Evolutionary conservation across 2,113 vertebrate genomes (phyloP).

Genomic region (Neogale vison): DNA sequence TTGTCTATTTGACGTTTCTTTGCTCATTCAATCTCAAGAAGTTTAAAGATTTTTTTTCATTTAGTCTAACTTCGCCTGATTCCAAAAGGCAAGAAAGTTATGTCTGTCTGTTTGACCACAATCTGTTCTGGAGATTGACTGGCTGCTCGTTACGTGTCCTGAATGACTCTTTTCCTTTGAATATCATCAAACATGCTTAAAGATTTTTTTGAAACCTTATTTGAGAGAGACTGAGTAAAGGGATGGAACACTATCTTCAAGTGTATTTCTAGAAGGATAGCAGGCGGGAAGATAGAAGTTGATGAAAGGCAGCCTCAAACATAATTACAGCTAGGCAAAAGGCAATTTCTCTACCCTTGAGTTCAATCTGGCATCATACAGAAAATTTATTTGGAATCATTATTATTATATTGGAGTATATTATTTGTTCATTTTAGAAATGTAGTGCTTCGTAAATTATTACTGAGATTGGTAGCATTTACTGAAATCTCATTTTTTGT

Average conservation of each 20-base stretch:
- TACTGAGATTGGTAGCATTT: not conserved
- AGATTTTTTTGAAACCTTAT: not conserved
- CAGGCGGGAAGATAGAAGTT: not conserved
- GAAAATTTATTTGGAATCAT: not conserved
- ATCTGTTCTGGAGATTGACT: not conserved
- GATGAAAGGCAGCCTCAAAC: not conserved
- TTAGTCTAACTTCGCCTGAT: not conserved
- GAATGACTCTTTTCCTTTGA: conserved; percentile 1
- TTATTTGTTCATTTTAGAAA: not conserved
- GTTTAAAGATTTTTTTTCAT: not conserved
- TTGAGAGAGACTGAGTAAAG: not conserved
- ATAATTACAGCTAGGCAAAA: not conserved
- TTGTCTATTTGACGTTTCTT: not conserved
- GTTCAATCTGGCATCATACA: not conserved
- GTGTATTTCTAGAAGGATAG: not conserved
- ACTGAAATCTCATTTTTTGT: not conserved
- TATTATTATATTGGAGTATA: too few relatives aligned
- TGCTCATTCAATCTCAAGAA: not conserved
- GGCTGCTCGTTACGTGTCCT: not conserved
- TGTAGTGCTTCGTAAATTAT: not conserved
- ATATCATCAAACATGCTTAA: not conserved
- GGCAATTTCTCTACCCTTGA: not conserved
- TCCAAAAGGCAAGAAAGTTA: not conserved
- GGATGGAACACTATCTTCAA: not conserved
- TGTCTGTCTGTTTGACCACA: not conserved